phyloP scores from a whole-genome alignment of 1,140 invertebrate genomes.

The Saccostrea cuccullata region DNA sequence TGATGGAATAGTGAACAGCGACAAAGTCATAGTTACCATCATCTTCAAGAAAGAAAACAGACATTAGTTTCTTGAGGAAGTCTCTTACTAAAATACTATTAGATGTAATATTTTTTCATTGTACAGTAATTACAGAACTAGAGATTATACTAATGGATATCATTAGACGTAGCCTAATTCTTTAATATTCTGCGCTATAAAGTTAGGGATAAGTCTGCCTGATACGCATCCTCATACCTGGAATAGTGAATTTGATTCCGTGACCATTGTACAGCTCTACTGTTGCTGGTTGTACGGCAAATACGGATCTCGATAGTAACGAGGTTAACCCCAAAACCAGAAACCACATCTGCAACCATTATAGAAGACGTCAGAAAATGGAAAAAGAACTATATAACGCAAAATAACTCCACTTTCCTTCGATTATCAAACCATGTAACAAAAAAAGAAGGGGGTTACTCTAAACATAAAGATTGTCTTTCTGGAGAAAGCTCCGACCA shows the following conservation, averaged over 20 bases:
- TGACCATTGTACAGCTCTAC: conserved; percentile 2
- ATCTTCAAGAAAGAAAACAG: conserved; percentile 40
- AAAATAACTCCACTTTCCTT: too few species aligned
- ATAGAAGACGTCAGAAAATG: too few species aligned
- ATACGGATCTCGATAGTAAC: neutral
- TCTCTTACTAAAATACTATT: too few species aligned
- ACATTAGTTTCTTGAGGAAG: neutral
- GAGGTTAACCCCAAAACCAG: neutral
- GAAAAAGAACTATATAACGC: too few species aligned
- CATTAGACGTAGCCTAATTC: too few species aligned
- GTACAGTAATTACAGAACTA: too few species aligned
- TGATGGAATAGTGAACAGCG: conserved; percentile 65
- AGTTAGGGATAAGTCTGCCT: neutral
- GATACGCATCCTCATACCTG: neutral
- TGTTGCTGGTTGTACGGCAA: neutral
- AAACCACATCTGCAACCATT: conserved; percentile 9
- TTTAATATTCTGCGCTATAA: neutral
- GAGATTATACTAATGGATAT: too few species aligned
- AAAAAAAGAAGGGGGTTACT: too few species aligned
- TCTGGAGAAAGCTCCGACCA: too few species aligned
- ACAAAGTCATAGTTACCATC: conserved; percentile 54
- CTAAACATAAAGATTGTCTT: too few species aligned
- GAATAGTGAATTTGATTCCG: conserved; percentile 2
- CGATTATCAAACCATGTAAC: too few species aligned
- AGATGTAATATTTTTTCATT: too few species aligned